phyloP scores from a whole-genome alignment of 2,113 vertebrate species.

The Tyto alba region DNA sequence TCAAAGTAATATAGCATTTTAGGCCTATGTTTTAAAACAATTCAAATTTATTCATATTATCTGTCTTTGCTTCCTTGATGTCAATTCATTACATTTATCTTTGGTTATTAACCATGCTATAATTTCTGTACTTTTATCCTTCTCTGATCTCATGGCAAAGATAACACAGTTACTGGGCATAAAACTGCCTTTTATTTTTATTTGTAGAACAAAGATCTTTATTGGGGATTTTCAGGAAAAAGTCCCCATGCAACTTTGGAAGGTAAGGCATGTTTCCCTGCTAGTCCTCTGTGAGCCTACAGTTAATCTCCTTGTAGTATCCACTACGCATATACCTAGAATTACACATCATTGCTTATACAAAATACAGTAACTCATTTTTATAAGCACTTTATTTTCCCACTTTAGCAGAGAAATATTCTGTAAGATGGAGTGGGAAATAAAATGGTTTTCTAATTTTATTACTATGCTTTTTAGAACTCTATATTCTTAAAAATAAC shows the following conservation, averaged over 20 bases:
- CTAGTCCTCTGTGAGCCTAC: neutral
- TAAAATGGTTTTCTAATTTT: neutral
- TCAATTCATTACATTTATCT: neutral
- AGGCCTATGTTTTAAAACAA: neutral
- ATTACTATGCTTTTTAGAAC: neutral
- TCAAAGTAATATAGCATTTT: neutral
- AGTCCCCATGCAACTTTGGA: neutral
- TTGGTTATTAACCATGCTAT: neutral
- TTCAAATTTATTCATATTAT: neutral
- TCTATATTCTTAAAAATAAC: neutral
- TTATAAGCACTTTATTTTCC: neutral
- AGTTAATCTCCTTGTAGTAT: neutral
- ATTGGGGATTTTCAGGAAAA: neutral
- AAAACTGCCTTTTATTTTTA: neutral
- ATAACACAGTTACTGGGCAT: neutral
- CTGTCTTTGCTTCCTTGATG: neutral
- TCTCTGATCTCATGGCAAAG: neutral
- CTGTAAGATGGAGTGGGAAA: neutral
- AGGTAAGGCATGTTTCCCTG: neutral
- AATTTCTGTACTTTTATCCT: neutral
- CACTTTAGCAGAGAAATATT: neutral
- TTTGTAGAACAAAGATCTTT: neutral
- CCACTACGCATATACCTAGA: neutral
- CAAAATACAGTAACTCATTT: neutral
- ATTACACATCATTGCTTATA: neutral